phyloP scores from a whole-genome alignment of 2,797 vertebrate species.

The Craterocephalus amniculus region DNA sequence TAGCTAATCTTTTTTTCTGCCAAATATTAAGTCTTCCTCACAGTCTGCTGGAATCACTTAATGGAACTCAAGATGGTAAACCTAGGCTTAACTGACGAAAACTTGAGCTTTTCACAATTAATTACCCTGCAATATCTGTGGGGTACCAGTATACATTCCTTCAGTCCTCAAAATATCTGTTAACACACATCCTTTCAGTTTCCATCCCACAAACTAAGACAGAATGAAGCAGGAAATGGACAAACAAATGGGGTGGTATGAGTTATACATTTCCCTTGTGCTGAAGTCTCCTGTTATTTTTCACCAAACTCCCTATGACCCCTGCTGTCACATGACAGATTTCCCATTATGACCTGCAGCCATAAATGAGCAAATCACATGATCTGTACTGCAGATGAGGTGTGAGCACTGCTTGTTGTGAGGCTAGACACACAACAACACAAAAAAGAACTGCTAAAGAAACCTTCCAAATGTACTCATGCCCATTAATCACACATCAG shows the following conservation, averaged over 20 bases:
- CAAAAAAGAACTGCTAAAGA: background rate
- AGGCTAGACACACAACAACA: slow-evolving; percentile 22
- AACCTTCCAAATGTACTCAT: slow-evolving; percentile 39
- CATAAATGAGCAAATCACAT: slow-evolving; percentile 17
- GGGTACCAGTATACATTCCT: background rate
- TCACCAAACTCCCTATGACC: slow-evolving; percentile 42
- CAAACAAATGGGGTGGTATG: slow-evolving; percentile 25
- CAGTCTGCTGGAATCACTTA: background rate
- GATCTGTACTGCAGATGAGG: slow-evolving; percentile 10
- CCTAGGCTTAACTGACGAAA: background rate
- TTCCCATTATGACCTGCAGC: slow-evolving; percentile 32
- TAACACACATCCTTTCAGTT: background rate
- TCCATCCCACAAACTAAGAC: slow-evolving; percentile 28
- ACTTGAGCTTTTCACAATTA: background rate
- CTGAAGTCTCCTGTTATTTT: slow-evolving; percentile 54
- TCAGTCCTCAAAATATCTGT: background rate
- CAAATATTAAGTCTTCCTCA: too few species aligned
- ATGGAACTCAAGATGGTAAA: background rate
- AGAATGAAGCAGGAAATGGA: background rate
- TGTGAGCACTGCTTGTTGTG: slow-evolving; percentile 28
- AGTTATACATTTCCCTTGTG: slow-evolving; percentile 45
- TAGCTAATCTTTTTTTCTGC: too few species aligned
- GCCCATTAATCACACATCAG: slow-evolving; percentile 70
- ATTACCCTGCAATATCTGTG: background rate
- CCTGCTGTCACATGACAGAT: slow-evolving; percentile 52